Evolutionary conservation across 2,888 invertebrate species (phyloP).

Genomic region (Protonemura montana): DNA sequence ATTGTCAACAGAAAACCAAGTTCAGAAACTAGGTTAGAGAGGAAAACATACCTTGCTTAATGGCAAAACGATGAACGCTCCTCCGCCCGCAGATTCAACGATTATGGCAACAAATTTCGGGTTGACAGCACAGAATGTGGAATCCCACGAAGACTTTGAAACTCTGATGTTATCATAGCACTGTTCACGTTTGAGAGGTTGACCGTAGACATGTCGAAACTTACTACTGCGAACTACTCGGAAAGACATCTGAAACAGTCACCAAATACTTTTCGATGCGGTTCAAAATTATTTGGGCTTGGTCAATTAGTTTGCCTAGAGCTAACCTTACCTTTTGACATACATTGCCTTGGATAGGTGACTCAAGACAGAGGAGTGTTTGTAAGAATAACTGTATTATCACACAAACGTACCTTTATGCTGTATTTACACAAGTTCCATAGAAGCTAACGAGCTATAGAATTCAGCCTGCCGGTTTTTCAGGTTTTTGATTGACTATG

Average conservation of each 20-base stretch:
- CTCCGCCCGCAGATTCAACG: slow-evolving; percentile 95
- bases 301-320: background rate
- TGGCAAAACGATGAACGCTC: slow-evolving; percentile 93
- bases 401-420: background rate
- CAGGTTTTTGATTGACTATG: background rate
- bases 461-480: background rate
- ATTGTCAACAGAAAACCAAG: background rate
- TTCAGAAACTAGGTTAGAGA: background rate
- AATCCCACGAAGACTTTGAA: slow-evolving; percentile 98
- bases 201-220: slow-evolving; percentile 96
- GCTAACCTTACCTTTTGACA: slow-evolving; percentile 7
- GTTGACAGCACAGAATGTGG: slow-evolving; percentile 97
- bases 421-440: slow-evolving; percentile 12
- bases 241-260: slow-evolving; percentile 70
- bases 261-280: background rate
- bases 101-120: slow-evolving; percentile 97
- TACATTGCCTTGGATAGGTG: background rate
- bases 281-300: background rate
- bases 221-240: slow-evolving; percentile 92
- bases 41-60: slow-evolving; percentile 81
- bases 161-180: slow-evolving; percentile 98
- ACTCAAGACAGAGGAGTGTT: slow-evolving; percentile 2
- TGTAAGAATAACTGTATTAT: slow-evolving; percentile 12
- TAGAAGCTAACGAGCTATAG: background rate
- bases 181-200: slow-evolving; percentile 91